Conservation (phyloP, 2,888 invertebrate species). For the Meiosimyza platycephala region DNA sequence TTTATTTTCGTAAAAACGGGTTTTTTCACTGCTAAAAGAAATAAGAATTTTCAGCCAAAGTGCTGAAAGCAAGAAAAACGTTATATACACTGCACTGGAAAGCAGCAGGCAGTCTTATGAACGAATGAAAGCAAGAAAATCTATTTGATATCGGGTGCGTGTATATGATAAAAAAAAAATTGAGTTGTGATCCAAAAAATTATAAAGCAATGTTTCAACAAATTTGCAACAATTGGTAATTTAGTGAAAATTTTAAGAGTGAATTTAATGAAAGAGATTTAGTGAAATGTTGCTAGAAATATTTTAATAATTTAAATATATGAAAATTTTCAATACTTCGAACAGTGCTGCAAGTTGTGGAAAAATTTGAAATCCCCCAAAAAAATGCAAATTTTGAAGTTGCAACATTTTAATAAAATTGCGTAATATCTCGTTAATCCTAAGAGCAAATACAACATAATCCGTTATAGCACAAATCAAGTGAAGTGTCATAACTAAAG, state of each 20-base stretch:
- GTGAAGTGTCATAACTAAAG: not conserved
- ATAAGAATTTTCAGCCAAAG: conserved; percentile 48
- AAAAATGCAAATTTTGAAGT: conserved; percentile 38
- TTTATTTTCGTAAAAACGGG: conserved; percentile 50
- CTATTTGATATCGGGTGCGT: conserved; percentile 17
- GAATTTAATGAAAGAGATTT: not conserved
- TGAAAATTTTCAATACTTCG: too few relatives aligned
- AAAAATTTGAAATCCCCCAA: conserved; percentile 38
- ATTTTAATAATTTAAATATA: conserved; percentile 15
- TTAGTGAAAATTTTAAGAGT: not conserved
- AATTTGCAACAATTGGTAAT: conserved; percentile 1
- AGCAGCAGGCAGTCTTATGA: conserved; percentile 25
- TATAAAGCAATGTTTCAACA: not conserved
- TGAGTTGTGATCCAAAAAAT: not conserved
- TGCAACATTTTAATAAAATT: conserved; percentile 40
- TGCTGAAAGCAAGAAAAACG: conserved; percentile 41
- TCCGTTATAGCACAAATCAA: not conserved
- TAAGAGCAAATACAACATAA: conserved; percentile 14
- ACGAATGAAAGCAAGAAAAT: conserved; percentile 17
- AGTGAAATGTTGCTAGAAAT: too few relatives aligned
- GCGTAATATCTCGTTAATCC: too few relatives aligned
- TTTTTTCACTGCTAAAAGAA: conserved; percentile 44
- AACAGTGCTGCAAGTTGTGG: too few relatives aligned
- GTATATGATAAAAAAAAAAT: conserved; percentile 32
- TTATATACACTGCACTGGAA: conserved; percentile 26